Evolutionary conservation across 1,140 invertebrate species (phyloP).

Genomic region (Apis dorsata): DNA sequence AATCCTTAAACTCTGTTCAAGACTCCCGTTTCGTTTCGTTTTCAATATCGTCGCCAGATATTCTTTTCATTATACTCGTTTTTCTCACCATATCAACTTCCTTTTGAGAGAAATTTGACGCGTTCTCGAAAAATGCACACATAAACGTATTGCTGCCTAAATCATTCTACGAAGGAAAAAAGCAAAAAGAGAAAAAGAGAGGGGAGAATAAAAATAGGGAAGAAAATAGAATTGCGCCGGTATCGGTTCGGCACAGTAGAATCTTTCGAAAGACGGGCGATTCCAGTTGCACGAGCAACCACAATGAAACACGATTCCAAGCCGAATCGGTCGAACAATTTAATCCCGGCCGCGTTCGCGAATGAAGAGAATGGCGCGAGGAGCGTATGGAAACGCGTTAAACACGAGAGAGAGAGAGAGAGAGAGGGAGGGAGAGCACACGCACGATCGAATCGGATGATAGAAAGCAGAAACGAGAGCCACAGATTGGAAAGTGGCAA

Average conservation of each 20-base stretch:
- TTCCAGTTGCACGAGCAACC: not conserved
- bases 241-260: not conserved
- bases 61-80: too few relatives aligned
- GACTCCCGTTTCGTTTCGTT: too few relatives aligned
- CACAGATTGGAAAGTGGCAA: conserved; percentile 21
- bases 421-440: not conserved
- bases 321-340: not conserved
- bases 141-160: too few relatives aligned
- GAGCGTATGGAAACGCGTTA: too few relatives aligned
- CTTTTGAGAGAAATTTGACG: too few relatives aligned
- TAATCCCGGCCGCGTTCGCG: not conserved
- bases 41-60: too few relatives aligned
- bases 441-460: not conserved
- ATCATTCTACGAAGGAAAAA: not conserved
- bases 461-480: too few relatives aligned
- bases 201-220: too few relatives aligned
- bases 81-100: too few relatives aligned
- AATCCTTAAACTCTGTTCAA: too few relatives aligned
- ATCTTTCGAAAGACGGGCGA: not conserved
- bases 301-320: not conserved
- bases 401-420: too few relatives aligned
- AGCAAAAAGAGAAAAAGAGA: not conserved
- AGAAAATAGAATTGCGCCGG: not conserved
- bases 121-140: too few relatives aligned
- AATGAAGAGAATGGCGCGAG: not conserved